Evolutionary conservation across 2,113 vertebrate species (phyloP).

Genomic region (Stigmatopora argus): DNA sequence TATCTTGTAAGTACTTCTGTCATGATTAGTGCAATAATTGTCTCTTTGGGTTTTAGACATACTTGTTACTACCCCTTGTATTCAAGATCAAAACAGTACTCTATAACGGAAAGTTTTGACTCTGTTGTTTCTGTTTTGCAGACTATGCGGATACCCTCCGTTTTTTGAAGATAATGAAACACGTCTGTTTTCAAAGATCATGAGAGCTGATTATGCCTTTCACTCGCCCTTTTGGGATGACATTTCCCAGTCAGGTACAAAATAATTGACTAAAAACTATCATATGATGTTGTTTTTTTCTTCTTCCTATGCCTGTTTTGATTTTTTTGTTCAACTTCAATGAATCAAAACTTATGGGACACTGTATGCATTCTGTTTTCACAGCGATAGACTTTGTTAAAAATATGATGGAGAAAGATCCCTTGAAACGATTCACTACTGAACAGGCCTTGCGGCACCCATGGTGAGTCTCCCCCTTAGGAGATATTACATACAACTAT

Average conservation of each 20-base stretch:
- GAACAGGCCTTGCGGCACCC: slow-evolving; percentile 84
- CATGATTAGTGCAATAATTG: background rate
- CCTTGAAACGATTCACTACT: slow-evolving; percentile 76
- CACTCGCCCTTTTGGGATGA: slow-evolving; percentile 92
- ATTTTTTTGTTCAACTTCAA: background rate
- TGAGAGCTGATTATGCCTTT: slow-evolving; percentile 85
- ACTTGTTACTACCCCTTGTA: background rate
- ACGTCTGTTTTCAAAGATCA: slow-evolving; percentile 88
- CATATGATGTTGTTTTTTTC: too few relatives aligned
- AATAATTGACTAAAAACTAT: background rate
- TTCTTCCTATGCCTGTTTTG: too few relatives aligned
- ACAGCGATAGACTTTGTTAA: slow-evolving; percentile 90
- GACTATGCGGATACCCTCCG: slow-evolving; percentile 90
- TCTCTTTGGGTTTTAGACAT: background rate
- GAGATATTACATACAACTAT: background rate
- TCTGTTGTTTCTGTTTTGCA: slow-evolving; percentile 41
- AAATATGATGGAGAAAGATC: slow-evolving; percentile 85
- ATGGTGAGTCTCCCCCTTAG: slow-evolving; percentile 72
- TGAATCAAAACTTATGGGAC: background rate
- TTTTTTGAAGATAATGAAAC: slow-evolving; percentile 91
- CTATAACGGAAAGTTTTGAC: background rate
- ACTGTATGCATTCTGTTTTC: slow-evolving; percentile 14
- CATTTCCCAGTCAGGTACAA: slow-evolving; percentile 86
- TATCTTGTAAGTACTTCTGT: slow-evolving; percentile 80
- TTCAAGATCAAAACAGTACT: background rate